Base-by-base conservation (phyloP, 1,140 invertebrate genomes). In the Cherax destructor region DNA sequence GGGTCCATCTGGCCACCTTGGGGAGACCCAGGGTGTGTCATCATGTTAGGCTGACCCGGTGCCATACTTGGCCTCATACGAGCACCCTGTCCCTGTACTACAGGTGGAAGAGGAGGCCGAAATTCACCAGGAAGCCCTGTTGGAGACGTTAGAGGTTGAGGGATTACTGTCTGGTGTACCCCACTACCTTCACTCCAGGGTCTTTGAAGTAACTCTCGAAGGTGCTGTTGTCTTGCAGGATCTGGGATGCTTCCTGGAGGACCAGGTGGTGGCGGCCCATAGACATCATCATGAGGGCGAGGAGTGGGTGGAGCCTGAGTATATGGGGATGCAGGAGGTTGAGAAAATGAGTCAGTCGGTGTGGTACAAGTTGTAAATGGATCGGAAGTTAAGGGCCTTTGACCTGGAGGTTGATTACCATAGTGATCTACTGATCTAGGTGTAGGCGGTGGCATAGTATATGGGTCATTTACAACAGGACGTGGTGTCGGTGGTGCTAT, bases 261-360 rank as follows among this genome's bases (percentile, higher is more conserved):
- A 61, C 78, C 21, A 47, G 85, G 74, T 18, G 89, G 83, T 69
- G 89, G 89, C 47, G 61, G 89, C 5, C 83, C 83, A 56, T 91
- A 91, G 16, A 83, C 65, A 50, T 91, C 89, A 79, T 91, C 89
- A 80, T 91, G 89, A 47, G 89, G 89, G 89, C 89, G 72, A n/a
- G 89, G 89, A 13, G 88, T 91, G 24, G 89, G 89, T 52, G 89
- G 81, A 13, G 83, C 89, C 30, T 91, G 89, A 30, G 80, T 76
- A 72, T 91, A 91, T 16, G 72, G 83, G 21, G 89, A 91, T 69
- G 81, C 41, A 11, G 89, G 21, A 7, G 89, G 89, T 41, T 91
- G 88, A 69, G 72, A 78, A 78, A 85, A 91, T 47, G 88, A 79
- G 47, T 91, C 88, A 79, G 88, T 69, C 11, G 87, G 87, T 18